Conservation (phyloP, 2,888 invertebrate species). For the Limnephilus marmoratus region DNA sequence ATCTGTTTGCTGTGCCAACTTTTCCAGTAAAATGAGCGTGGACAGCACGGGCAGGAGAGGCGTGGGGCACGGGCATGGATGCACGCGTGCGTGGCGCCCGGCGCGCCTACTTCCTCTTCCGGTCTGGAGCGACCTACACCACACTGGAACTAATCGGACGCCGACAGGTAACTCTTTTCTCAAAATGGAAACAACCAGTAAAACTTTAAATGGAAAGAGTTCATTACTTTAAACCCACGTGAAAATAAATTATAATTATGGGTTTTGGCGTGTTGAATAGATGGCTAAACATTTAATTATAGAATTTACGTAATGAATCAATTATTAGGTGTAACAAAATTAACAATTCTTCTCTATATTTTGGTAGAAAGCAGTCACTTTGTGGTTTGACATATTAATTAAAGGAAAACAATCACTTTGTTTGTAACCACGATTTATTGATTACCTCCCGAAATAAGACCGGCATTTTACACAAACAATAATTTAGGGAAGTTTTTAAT, state of each 20-base stretch:
- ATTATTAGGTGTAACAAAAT: too few relatives aligned
- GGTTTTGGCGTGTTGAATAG: not conserved
- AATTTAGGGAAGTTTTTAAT: too few relatives aligned
- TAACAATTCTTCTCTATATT: too few relatives aligned
- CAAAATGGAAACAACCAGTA: not conserved
- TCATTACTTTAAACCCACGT: not conserved
- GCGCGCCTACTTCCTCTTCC: conserved; percentile 38
- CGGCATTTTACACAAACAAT: too few relatives aligned
- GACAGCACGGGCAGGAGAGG: not conserved
- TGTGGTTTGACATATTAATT: too few relatives aligned
- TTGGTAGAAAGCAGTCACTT: too few relatives aligned
- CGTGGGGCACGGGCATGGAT: conserved; percentile 39
- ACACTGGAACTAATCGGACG: not conserved
- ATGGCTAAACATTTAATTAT: not conserved
- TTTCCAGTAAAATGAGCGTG: not conserved
- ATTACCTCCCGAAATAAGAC: too few relatives aligned
- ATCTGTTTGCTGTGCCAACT: not conserved
- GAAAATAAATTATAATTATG: not conserved
- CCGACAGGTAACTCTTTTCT: not conserved
- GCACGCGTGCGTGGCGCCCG: conserved; percentile 44
- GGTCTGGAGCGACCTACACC: not conserved
- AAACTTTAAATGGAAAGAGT: not conserved
- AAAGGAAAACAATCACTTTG: too few relatives aligned
- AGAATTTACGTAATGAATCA: too few relatives aligned
- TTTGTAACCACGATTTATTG: too few relatives aligned